Conservation (phyloP, 2,888 invertebrate genomes). For the Tolmerus cingulatus region DNA sequence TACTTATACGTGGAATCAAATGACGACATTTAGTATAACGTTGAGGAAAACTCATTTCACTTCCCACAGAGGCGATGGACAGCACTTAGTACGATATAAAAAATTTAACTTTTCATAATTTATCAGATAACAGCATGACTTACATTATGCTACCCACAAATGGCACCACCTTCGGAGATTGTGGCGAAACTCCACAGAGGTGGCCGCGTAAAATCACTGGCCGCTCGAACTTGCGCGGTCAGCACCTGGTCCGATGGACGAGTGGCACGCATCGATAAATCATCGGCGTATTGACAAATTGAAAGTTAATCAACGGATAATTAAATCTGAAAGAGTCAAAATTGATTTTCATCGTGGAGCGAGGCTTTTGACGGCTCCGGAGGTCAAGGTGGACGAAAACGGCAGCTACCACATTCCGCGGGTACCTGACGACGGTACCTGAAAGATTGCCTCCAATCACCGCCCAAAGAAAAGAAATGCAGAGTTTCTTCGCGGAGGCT, state of each 20-base stretch:
- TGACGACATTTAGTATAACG: neutral
- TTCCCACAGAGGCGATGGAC: neutral
- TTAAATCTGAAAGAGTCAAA: constrained; percentile 34
- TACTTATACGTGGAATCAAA: neutral
- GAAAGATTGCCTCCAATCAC: neutral
- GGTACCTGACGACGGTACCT: neutral
- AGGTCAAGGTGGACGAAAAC: constrained; percentile 18
- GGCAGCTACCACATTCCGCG: neutral
- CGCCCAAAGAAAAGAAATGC: neutral
- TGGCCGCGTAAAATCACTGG: neutral
- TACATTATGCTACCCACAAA: neutral
- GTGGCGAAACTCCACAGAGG: neutral
- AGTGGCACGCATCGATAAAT: neutral
- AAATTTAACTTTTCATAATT: constrained; percentile 12
- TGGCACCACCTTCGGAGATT: neutral
- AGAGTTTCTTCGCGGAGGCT: neutral
- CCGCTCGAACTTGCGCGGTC: neutral
- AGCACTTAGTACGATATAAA: neutral
- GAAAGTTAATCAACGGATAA: constrained; percentile 43
- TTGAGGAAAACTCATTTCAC: neutral
- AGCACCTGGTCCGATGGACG: neutral
- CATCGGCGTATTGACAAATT: constrained; percentile 39
- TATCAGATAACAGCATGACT: neutral
- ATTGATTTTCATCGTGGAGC: constrained; percentile 13
- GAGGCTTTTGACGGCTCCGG: neutral